These are phyloP conservation scores for Steinernema hermaphroditum DNA, from an alignment of 2,888 invertebrate genomes.

Conservation along the genomic window DNA sequence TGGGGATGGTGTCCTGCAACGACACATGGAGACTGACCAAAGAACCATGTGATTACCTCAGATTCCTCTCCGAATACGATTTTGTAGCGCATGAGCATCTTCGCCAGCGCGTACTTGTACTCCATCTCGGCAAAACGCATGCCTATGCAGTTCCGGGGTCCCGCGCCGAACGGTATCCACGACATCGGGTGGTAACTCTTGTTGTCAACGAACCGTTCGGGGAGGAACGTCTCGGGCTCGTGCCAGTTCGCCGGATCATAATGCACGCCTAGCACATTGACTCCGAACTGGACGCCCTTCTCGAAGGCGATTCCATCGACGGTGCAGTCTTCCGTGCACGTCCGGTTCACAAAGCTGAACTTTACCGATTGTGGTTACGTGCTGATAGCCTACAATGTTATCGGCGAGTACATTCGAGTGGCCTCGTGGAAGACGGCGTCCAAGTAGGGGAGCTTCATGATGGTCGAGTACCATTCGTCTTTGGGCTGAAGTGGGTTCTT, in stretches of 20 bases:
- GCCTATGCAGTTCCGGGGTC: conserved; percentile 32
- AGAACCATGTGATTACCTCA: neutral
- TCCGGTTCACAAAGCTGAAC: conserved; percentile 13
- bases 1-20: neutral
- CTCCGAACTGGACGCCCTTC: conserved; percentile 8
- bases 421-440: conserved; percentile 29
- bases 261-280: neutral
- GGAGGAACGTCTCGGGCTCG: conserved; percentile 12
- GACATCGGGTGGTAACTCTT: conserved; percentile 29
- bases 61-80: neutral
- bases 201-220: neutral
- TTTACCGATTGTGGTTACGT: neutral
- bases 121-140: conserved; percentile 32
- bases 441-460: conserved; percentile 13
- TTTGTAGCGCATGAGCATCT: neutral
- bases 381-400: neutral
- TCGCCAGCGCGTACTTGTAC: conserved; percentile 16
- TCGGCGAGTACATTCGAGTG: conserved; percentile 13
- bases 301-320: neutral
- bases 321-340: conserved; percentile 2
- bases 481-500: conserved; percentile 19
- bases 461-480: conserved; percentile 37
- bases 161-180: conserved; percentile 30
- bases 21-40: neutral
- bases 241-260: neutral